Evolutionary conservation across 2,888 invertebrate genomes (phyloP).

Genomic region (Cerceris rybyensis): DNA sequence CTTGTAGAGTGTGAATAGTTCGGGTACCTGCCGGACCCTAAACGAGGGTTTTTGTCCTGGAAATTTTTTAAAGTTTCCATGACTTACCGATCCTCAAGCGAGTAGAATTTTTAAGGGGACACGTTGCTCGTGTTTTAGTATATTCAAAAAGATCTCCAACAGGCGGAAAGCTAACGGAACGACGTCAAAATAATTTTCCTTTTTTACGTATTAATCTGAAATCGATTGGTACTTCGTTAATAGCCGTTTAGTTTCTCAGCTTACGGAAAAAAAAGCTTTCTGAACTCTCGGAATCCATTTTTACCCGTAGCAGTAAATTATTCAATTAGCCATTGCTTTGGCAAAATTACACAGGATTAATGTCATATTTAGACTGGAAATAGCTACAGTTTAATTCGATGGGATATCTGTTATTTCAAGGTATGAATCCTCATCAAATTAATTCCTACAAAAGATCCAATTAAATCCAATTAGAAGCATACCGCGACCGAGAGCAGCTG

Average conservation of each 20-base stretch:
- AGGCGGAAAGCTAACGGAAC: neutral
- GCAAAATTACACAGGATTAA: neutral
- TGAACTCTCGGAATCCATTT: neutral
- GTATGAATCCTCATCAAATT: slow-evolving; percentile 35
- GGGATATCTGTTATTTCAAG: slow-evolving; percentile 20
- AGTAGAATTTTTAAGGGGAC: neutral
- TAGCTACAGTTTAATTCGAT: slow-evolving; percentile 34
- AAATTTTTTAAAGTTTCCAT: slow-evolving; percentile 1
- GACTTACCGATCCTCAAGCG: neutral
- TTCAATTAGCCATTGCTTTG: too few species aligned
- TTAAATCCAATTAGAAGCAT: slow-evolving; percentile 56
- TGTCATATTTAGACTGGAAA: neutral
- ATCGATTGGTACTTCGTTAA: too few species aligned
- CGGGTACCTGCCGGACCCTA: slow-evolving; percentile 30
- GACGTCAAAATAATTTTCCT: neutral
- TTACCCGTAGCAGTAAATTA: too few species aligned
- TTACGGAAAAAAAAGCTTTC: neutral
- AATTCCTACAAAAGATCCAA: slow-evolving; percentile 55
- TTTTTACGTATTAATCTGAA: too few species aligned
- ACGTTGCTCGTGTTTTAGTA: neutral
- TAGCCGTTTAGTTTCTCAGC: too few species aligned
- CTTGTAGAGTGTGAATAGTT: slow-evolving; percentile 32
- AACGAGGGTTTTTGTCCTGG: slow-evolving; percentile 10
- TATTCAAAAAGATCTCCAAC: neutral
- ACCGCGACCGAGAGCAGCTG: slow-evolving; percentile 46